Percentiles rank a stretch among this genome's conserved stretches.
Conservation (phyloP, 1,140 invertebrate species). For the Spodoptera litura region DNA sequence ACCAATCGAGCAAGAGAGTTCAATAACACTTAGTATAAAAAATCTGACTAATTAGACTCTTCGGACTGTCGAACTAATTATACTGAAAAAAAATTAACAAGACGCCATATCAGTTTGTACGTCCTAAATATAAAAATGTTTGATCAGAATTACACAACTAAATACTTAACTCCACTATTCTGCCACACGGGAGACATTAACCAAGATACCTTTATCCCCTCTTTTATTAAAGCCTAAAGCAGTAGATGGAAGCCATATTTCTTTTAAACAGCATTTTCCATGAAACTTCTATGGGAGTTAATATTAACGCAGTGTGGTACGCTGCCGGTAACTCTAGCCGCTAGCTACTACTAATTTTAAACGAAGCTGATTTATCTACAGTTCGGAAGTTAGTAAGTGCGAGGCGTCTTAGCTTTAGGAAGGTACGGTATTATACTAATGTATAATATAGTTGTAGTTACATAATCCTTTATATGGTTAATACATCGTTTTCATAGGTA, state of each 20-base stretch:
- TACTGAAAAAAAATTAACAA: too few relatives aligned
- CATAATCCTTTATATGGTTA: too few relatives aligned
- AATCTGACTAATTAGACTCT: too few relatives aligned
- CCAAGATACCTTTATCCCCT: not conserved
- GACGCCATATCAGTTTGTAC: too few relatives aligned
- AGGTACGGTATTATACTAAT: not conserved
- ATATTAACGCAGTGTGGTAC: not conserved
- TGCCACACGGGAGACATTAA: not conserved
- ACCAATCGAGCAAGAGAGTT: too few relatives aligned
- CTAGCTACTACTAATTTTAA: constrained; percentile 28
- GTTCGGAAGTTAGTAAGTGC: constrained; percentile 15
- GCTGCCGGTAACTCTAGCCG: constrained; percentile 1
- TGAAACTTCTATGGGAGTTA: constrained; percentile 19
- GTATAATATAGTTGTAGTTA: too few relatives aligned
- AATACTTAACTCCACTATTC: too few relatives aligned
- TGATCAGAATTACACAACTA: too few relatives aligned
- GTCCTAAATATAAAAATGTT: too few relatives aligned
- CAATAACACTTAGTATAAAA: too few relatives aligned
- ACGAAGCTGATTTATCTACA: constrained; percentile 36
- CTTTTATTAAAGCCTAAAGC: not conserved
- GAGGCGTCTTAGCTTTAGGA: not conserved
- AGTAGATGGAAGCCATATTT: not conserved
- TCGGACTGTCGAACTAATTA: too few relatives aligned
- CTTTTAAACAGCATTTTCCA: not conserved
- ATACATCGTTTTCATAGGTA: too few relatives aligned